Evolutionary conservation across 2,888 invertebrate species (phyloP), one percentile per base, ranked within the genome.

Genomic region (Diabrotica balteata): DNA sequence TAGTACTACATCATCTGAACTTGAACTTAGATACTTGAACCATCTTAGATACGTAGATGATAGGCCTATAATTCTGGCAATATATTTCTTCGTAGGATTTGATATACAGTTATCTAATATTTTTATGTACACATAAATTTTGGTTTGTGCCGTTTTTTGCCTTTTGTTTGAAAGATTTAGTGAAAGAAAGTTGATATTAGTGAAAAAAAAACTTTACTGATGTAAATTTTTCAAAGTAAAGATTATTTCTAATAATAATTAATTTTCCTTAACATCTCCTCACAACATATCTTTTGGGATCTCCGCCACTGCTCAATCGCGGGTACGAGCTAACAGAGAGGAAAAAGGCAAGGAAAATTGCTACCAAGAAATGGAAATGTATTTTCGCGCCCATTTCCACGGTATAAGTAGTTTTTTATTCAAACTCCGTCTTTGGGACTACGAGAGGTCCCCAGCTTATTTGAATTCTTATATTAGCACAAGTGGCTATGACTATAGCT

Each of bases 351-450:
- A 76, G 75, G 79, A 80, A 78, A 79, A 80, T 80, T 79, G 78
- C 77, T 71, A 57, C 66, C 72, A 72, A 73, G 77, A 77, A 78
- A 78, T 80, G 80, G 77, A 79, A 80, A 78, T 79, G 79, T 77
- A 78, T 79, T 79, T 78, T 73, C 77, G 74, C 78, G 75, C 78
- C 80, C 79, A 77, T 79, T 79, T 76, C 64, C 46, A 43, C 57
- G 66, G 78, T 79, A 79, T 79, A 79, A 80, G 80, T 80, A 80
- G 80, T 78, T 80, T 80, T 80, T 81, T 81, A 81, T 81, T 81
- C 80, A 80, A 79, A 79, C 69, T 69, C 51, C 57, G 43, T 58
- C 63, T 49, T 63, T 63, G 42, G 42, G 51, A 63, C 53, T 45
- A 49, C 17, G 63, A 72, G 76, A 77, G 77, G 78, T 76, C 72